These are phyloP conservation scores for Neosilurus mollespiculum DNA, from an alignment of 2,797 vertebrate genomes.

Conservation along the genomic window DNA sequence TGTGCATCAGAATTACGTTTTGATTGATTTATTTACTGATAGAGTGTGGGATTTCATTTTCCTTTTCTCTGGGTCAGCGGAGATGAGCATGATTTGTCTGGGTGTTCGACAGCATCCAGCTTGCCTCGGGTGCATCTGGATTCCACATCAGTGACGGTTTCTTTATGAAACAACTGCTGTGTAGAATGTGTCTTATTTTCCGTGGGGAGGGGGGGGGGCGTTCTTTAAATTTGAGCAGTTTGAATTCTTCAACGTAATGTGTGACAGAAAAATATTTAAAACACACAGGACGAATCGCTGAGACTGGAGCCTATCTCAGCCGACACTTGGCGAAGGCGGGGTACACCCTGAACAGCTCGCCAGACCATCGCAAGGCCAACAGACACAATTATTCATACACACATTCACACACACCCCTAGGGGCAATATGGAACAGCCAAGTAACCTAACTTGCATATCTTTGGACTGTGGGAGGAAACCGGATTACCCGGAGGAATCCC, in stretches of 20 bases:
- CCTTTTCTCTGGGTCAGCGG: slow-evolving; percentile 36
- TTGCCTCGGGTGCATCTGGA: slow-evolving; percentile 26
- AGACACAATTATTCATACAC: too few relatives aligned
- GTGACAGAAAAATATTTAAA: neutral
- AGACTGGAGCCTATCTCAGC: too few relatives aligned
- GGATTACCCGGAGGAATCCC: too few relatives aligned
- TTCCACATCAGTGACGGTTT: slow-evolving; percentile 36
- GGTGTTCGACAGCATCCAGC: slow-evolving; percentile 38
- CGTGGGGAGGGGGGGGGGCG: neutral
- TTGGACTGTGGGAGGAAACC: too few relatives aligned
- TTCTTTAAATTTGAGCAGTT: neutral
- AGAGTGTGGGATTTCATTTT: slow-evolving; percentile 53
- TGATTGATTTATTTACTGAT: slow-evolving; percentile 61
- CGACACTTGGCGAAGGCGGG: too few relatives aligned
- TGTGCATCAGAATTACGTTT: slow-evolving; percentile 54
- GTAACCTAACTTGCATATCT: too few relatives aligned
- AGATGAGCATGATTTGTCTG: slow-evolving; percentile 50
- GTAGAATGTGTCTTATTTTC: neutral
- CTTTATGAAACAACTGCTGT: slow-evolving; percentile 21
- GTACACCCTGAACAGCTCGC: too few relatives aligned
- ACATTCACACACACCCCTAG: too few relatives aligned
- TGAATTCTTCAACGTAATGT: neutral
- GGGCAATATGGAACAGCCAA: too few relatives aligned
- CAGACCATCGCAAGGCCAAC: too few relatives aligned
- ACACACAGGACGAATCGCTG: too few relatives aligned